Evolutionary conservation across 1,140 invertebrate species (phyloP).

Genomic region (Paraescarpia echinospica): DNA sequence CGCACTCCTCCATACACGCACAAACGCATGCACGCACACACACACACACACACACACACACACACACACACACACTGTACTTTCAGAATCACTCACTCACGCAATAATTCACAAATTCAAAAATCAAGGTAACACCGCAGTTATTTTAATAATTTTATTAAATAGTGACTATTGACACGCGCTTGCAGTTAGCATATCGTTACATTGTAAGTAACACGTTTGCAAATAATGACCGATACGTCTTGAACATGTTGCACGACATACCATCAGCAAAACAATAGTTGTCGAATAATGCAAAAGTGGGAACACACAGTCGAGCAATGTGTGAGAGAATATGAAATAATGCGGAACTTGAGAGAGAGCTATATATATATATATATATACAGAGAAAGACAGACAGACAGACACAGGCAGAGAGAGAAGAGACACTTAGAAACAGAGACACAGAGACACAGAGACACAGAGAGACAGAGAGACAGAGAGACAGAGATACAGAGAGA

Average conservation of each 20-base stretch:
- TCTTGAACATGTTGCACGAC: background rate
- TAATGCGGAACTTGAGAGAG: too few species aligned
- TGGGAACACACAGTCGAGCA: background rate
- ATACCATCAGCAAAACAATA: too few species aligned
- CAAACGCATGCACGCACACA: too few species aligned
- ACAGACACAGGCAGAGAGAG: too few species aligned
- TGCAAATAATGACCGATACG: background rate
- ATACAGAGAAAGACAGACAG: background rate
- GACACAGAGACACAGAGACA: background rate
- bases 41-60: too few species aligned
- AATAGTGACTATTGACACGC: background rate
- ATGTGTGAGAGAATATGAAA: background rate
- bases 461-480: background rate
- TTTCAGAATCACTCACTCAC: background rate
- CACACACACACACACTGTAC: too few species aligned
- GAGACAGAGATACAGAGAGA: too few species aligned
- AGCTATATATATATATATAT: background rate
- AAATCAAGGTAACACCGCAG: background rate
- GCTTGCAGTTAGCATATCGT: background rate
- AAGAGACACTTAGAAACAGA: too few species aligned
- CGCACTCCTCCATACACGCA: too few species aligned
- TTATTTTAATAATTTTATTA: background rate
- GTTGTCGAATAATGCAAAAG: background rate
- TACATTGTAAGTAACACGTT: background rate
- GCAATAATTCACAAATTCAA: background rate